Percentiles rank a stretch among this genome's conserved stretches.
phyloP scores from a whole-genome alignment of 1,140 invertebrate species.

The Zaprionus davidi region DNA sequence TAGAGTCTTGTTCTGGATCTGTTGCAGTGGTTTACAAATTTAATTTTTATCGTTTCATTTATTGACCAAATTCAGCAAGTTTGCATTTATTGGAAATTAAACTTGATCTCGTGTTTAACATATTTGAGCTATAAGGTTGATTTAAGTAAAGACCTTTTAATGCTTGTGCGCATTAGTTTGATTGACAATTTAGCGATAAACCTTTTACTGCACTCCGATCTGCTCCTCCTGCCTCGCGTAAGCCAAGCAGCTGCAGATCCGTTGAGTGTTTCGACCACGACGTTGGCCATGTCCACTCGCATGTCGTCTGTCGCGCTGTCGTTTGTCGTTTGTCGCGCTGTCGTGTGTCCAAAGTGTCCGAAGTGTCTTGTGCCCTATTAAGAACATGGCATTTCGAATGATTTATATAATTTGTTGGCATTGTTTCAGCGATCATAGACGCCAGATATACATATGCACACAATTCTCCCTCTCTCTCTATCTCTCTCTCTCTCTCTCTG shows the following conservation, averaged over 20 bases:
- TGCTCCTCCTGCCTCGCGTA: conserved; percentile 33
- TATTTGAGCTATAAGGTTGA: too few species aligned
- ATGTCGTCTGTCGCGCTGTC: conserved; percentile 1
- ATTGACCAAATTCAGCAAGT: conserved; percentile 1
- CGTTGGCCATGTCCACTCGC: conserved; percentile 63
- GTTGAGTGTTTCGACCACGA: conserved; percentile 40
- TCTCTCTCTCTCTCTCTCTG: conserved; percentile 42
- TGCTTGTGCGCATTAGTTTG: conserved; percentile 14
- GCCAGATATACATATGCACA: conserved; percentile 42
- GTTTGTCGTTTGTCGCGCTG: conserved; percentile 31
- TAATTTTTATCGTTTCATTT: conserved; percentile 1
- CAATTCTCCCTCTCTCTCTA: conserved; percentile 22
- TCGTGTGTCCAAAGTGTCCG: conserved; percentile 57
- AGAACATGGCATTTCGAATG: conserved; percentile 73
- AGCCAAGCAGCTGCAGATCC: conserved; percentile 55
- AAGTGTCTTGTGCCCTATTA: conserved; percentile 77
- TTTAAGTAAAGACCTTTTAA: too few species aligned
- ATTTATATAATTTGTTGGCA: conserved; percentile 76
- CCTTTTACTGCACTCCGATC: conserved; percentile 11
- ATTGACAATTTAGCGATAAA: conserved; percentile 62
- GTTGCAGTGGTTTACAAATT: not conserved
- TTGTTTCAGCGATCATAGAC: conserved; percentile 68
- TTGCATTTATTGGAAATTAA: not conserved
- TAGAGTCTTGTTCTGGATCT: not conserved
- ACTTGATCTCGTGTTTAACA: not conserved